Base-by-base conservation (phyloP, 2,113 vertebrate genomes). In the Phycodurus eques region DNA sequence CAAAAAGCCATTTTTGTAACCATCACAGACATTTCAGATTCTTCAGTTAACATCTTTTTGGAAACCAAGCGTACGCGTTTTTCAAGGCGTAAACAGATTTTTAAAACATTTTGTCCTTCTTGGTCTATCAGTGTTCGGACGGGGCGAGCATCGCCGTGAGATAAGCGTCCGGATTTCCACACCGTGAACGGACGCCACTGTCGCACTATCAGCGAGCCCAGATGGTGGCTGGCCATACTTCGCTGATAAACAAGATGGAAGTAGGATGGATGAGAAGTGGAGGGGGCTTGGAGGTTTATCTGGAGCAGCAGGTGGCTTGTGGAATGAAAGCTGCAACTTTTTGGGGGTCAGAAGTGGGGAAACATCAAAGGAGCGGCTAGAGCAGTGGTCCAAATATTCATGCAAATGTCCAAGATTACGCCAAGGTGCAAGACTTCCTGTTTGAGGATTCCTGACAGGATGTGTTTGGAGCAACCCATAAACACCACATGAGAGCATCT, bases 201-300 rank as follows among this genome's bases (percentile, higher is more conserved):
- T 69, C 19, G 63, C 27, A 76, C 72, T 89, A 91, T 91, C 90
- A 88, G 81, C 79, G 59, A 19, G 27, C 39, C 85, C 89, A 91
- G 90, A 82, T 83, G 88, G 81, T 47, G 76, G 65, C 80, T 84
- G 80, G 85, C 84, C 85, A 76, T 65, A 67, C 75, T 22, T 20
- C 33, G 70, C 85, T 87, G 88, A 89, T 88, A 88, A 88, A 84
- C 79, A 75, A 66, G 82, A 74, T 77, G 73, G 78, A 83, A 88
- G 79, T 63, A 75, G 65, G 70, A 35, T 63, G 72, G 57, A 51
- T 56, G 68, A 63, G 70, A 70, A 71, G 76, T 61, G 46, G 77
- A 74, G 69, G 61, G 73, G 49, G 74, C 76, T 78, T 67, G 69
- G 64, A 74, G 56, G 72, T 79, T 80, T 71, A 81, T 75, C 77